A percentile compares a stretch with the other conserved stretches of the same genome.
Evolutionary conservation across 2,888 invertebrate species (phyloP).

Genomic region (Drosophila koepferae): DNA sequence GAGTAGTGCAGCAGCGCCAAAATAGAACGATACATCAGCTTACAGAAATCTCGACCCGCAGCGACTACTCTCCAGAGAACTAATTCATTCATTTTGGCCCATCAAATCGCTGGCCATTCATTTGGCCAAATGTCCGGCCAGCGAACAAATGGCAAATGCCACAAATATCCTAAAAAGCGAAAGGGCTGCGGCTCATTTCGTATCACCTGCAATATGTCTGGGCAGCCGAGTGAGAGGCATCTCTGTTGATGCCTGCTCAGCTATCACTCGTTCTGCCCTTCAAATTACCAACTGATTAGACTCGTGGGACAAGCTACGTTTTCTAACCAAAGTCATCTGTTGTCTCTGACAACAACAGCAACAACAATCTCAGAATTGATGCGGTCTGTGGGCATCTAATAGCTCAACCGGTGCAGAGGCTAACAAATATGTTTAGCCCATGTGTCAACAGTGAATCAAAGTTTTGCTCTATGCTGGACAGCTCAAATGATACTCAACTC

Average conservation of each 20-base stretch:
- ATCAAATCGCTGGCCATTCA: conserved; percentile 73
- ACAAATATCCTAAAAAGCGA: conserved; percentile 34
- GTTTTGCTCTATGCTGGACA: conserved; percentile 4
- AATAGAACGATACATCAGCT: conserved; percentile 56
- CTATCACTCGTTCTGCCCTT: conserved; percentile 66
- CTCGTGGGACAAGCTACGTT: conserved; percentile 58
- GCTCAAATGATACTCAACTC: not conserved
- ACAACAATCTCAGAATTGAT: conserved; percentile 57
- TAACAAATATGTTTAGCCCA: conserved; percentile 34
- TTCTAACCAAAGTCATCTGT: conserved; percentile 53
- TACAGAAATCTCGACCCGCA: conserved; percentile 43
- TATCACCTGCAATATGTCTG: conserved; percentile 73
- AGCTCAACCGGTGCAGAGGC: conserved; percentile 49
- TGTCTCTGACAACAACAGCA: conserved; percentile 42
- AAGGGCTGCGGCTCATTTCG: conserved; percentile 36
- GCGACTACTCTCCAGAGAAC: conserved; percentile 68
- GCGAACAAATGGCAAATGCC: conserved; percentile 44
- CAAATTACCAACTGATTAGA: conserved; percentile 79
- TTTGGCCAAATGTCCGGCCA: conserved; percentile 66
- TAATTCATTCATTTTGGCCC: conserved; percentile 75
- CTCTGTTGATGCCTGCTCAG: conserved; percentile 60
- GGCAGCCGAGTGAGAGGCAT: conserved; percentile 43
- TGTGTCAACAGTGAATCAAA: conserved; percentile 48
- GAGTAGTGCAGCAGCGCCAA: not conserved
- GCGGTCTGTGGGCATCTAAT: conserved; percentile 56